Base-by-base conservation (phyloP, 2,888 invertebrate species). In the Drosophila rellima region DNA sequence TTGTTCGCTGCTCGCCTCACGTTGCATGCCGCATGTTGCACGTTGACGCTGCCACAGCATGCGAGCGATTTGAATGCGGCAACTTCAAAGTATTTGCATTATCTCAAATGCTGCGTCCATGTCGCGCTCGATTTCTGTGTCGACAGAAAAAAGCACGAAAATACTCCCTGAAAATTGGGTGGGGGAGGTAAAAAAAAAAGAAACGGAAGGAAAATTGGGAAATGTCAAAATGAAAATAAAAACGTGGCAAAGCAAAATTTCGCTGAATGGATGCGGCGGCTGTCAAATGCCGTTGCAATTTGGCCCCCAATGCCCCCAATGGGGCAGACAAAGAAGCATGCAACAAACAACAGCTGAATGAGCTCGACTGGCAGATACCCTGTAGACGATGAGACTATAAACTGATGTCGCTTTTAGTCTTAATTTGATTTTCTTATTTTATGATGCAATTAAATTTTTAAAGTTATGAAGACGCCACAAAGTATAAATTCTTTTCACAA, bases 231-330 rank as follows among this genome's bases (percentile, higher is more conserved):
- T 56, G 55, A 56, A 45, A 35, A 56, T 23, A 35, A 23, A 39
- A 59, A 55, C 20, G 52, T 39, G 65, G 72, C 52, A 78, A 72
- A 63, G 70, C 65, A 70, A 55, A 86, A 74, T 80, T 77, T 70
- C 56, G 70, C 67, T 85, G 88, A 80, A 82, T 74, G 77, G 67
- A 85, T 77, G 84, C 70, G 88, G 70, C 77, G 82, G 73, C 89
- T 83, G 83, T 80, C 83, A 88, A 83, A 88, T 86, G 83, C 83
- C 83, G 78, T 48, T 77, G 67, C 88, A 88, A 68, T 79, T 72
- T 88, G 70, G 79, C 56, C 54, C 54, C 65, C 56, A 70, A 73
- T 74, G 66, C 81, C n/a, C n/a, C n/a, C n/a, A n/a, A 67, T 26
- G 42, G 51, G 3, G 23, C 42, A 48, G 55, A 51, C 47, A 52